These are phyloP conservation scores for Tromatobia lineatoria DNA, from an alignment of 2,888 invertebrate genomes.

Conservation along the genomic window DNA sequence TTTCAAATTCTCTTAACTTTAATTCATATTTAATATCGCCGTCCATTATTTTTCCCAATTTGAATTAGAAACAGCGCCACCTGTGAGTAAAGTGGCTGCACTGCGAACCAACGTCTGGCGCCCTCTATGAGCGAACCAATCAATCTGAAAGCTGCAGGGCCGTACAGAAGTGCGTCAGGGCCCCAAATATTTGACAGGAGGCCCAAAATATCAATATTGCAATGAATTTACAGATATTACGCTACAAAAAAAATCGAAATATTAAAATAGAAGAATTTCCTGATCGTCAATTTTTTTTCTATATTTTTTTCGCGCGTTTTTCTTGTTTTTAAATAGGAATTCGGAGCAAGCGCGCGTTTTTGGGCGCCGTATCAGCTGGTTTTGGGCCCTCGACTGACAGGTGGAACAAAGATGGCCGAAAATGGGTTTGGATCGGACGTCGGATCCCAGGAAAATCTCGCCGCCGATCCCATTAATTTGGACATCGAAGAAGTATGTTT, in stretches of 20 bases:
- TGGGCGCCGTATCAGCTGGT: slow-evolving; percentile 65
- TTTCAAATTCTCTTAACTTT: no score
- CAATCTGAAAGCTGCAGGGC: background rate
- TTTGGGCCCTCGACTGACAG: slow-evolving; percentile 65
- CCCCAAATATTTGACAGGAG: background rate
- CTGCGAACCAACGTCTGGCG: background rate
- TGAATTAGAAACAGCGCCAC: background rate
- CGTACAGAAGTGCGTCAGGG: background rate
- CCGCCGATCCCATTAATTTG: slow-evolving; percentile 87
- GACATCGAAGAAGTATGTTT: slow-evolving; percentile 90
- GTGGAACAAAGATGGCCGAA: slow-evolving; percentile 82
- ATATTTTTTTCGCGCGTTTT: background rate
- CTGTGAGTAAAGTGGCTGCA: background rate
- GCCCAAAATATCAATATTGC: background rate
- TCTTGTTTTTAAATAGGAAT: background rate
- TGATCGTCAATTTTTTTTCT: background rate
- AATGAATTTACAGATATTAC: background rate
- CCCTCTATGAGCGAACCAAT: background rate
- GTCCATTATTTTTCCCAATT: background rate
- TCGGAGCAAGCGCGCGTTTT: slow-evolving; percentile 45
- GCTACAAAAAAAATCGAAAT: background rate
- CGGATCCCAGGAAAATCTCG: slow-evolving; percentile 90
- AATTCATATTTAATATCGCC: background rate
- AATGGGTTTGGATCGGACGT: slow-evolving; percentile 88
- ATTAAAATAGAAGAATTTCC: background rate